Conservation (phyloP, 2,113 vertebrate genomes). For the Anguilla japonica region DNA sequence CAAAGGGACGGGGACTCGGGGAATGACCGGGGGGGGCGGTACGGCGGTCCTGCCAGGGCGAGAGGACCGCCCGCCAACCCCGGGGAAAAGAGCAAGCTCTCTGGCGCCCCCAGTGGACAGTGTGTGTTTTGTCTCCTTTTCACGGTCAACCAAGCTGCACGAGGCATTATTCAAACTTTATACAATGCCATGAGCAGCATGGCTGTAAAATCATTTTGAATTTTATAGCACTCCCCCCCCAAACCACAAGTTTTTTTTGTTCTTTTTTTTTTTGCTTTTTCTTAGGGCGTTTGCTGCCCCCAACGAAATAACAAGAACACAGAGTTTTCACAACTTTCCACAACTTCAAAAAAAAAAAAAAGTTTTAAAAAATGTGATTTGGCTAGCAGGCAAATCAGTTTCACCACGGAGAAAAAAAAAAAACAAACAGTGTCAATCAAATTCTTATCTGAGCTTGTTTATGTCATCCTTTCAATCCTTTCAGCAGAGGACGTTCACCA, state of each 20-base stretch:
- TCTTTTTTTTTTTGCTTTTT: too few relatives aligned
- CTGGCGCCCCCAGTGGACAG: not conserved
- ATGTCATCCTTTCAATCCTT: not conserved
- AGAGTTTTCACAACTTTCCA: not conserved
- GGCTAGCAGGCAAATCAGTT: not conserved
- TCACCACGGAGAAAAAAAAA: not conserved
- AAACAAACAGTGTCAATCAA: not conserved
- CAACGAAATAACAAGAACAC: too few relatives aligned
- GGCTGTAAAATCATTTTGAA: too few relatives aligned
- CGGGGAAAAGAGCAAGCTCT: not conserved
- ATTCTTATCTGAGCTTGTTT: not conserved
- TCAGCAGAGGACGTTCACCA: not conserved
- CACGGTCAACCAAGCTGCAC: too few relatives aligned
- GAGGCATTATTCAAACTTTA: too few relatives aligned
- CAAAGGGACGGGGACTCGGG: slow-evolving; percentile 46
- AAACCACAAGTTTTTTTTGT: too few relatives aligned
- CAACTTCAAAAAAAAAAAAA: not conserved
- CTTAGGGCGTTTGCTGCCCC: too few relatives aligned
- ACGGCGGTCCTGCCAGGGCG: slow-evolving; percentile 43
- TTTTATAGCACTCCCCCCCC: too few relatives aligned
- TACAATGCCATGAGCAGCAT: too few relatives aligned
- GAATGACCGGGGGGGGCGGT: slow-evolving; percentile 17
- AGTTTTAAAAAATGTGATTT: too few relatives aligned
- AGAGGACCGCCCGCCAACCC: slow-evolving; percentile 48
- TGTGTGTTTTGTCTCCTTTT: not conserved